phyloP scores from a whole-genome alignment of 2,797 vertebrate genomes.

The Sebastes kiyomatsui region DNA sequence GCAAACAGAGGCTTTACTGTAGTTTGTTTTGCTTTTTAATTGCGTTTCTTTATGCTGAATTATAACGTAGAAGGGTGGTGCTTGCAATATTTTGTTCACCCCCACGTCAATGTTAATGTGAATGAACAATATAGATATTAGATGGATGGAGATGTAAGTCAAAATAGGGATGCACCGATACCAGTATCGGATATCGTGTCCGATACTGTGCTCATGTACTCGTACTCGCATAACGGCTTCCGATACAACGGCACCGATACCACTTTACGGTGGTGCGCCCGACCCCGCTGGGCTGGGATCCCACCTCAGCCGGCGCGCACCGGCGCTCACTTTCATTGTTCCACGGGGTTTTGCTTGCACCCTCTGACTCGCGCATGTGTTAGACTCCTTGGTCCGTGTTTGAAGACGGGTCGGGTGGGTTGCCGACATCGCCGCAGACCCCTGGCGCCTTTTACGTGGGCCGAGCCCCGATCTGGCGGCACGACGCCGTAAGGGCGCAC shows the following conservation, averaged over 20 bases:
- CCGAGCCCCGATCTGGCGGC: fast-evolving
- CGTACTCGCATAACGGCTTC: too few species aligned
- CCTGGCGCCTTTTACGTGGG: fast-evolving
- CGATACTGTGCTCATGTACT: too few species aligned
- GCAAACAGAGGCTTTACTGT: neutral
- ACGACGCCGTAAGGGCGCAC: fast-evolving
- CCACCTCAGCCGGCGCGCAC: too few species aligned
- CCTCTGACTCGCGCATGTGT: too few species aligned
- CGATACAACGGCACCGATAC: too few species aligned
- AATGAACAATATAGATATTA: neutral
- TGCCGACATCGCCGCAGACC: fast-evolving
- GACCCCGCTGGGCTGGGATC: too few species aligned
- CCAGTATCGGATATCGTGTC: too few species aligned
- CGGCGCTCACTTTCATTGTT: fast-evolving
- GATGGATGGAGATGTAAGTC: neutral
- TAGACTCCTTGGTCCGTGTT: too few species aligned
- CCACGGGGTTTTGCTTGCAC: too few species aligned
- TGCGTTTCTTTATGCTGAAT: neutral
- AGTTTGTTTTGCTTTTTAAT: neutral
- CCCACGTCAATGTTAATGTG: neutral
- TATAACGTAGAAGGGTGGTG: neutral
- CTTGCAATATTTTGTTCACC: neutral
- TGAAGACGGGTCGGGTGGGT: too few species aligned
- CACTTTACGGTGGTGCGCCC: too few species aligned
- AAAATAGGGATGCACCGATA: neutral